Base-by-base conservation (phyloP, 1,140 invertebrate species). In the Venustaconcha ellipsiformis region DNA sequence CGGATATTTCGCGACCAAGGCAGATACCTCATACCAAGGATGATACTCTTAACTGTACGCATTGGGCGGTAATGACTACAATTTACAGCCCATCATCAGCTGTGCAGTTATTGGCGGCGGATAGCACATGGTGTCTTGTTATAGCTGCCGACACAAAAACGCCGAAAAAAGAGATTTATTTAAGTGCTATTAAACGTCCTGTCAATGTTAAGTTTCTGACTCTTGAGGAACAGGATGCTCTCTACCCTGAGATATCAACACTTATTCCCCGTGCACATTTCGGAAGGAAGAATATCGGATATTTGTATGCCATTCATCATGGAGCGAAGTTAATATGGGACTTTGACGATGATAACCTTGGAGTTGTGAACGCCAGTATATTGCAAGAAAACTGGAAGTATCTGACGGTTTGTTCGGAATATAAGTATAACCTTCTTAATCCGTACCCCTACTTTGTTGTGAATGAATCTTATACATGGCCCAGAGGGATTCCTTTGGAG, bases 221-320 rank as follows among this genome's bases (percentile, higher is more conserved):
- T 12, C 17, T 59, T n/a, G 48, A 55, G 2, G 72, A 78, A 37
- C 77, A 78, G 17, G 30, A 23, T 13, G 20, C 11, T n/a, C 37
- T 65, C 12, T 57, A 70, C 8, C 68, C 67, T 15, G 26, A 70
- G n/a, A 70, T 78, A 65, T 14, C 68, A 5, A 48, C 67, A 15
- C 13, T n/a, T 59, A 55, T 78, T 11, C 77, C 77, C 8, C 67
- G 37, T 26, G 65, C 70, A 57, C 30, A 59, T 23, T 74, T 78
- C 60, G 73, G 69, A 6, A 62, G 78, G 37, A 79, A 79, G 57
- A 79, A 75, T 70, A 74, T 79, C 6, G 78, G 78, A 14, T 79
- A 68, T 69, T 30, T 75, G 18, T 79, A 72, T 68, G 78, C 78
- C 2, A 79, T 75, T 64, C 58, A 65, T 15, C 69, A 72, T 55